Evolutionary conservation across 1,140 invertebrate genomes (phyloP).

Genomic region (Drosophila biarmipes): DNA sequence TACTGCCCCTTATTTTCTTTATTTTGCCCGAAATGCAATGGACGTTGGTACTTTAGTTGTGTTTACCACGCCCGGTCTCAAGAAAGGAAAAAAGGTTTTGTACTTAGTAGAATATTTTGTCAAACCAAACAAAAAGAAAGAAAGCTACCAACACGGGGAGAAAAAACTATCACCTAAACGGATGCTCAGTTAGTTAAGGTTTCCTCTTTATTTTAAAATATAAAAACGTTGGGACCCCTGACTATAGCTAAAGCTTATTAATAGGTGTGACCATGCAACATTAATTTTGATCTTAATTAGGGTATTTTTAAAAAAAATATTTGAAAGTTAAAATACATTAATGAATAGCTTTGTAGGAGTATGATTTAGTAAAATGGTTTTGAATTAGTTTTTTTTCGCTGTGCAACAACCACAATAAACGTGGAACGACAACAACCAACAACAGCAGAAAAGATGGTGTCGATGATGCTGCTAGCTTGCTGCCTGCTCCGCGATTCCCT

Average conservation of each 20-base stretch:
- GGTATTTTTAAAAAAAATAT: background rate
- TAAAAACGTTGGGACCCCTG: too few species aligned
- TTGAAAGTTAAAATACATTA: background rate
- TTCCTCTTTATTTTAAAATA: too few species aligned
- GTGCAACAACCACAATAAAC: conserved; percentile 30
- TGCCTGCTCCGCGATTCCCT: conserved; percentile 11
- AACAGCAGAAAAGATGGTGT: conserved; percentile 57
- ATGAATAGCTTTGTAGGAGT: too few species aligned
- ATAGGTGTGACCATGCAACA: background rate
- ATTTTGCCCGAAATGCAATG: conserved; percentile 44
- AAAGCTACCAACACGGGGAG: conserved; percentile 18
- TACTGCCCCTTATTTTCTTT: conserved; percentile 7
- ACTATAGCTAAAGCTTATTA: too few species aligned
- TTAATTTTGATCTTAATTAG: background rate
- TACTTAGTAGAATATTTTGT: conserved; percentile 54
- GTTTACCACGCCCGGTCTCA: conserved; percentile 45
- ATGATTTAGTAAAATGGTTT: background rate
- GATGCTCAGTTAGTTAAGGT: background rate
- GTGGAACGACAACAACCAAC: conserved; percentile 29
- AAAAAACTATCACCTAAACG: background rate
- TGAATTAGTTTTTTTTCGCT: conserved; percentile 13
- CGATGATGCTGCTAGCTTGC: conserved; percentile 54
- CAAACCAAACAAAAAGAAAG: conserved; percentile 18
- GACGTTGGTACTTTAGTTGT: conserved; percentile 41
- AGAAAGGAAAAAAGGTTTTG: conserved; percentile 39